A percentile compares a stretch with the other conserved stretches of the same genome.
These are phyloP conservation scores for Schizotus pectinicornis DNA, from an alignment of 2,888 invertebrate species.

Conservation along the genomic window DNA sequence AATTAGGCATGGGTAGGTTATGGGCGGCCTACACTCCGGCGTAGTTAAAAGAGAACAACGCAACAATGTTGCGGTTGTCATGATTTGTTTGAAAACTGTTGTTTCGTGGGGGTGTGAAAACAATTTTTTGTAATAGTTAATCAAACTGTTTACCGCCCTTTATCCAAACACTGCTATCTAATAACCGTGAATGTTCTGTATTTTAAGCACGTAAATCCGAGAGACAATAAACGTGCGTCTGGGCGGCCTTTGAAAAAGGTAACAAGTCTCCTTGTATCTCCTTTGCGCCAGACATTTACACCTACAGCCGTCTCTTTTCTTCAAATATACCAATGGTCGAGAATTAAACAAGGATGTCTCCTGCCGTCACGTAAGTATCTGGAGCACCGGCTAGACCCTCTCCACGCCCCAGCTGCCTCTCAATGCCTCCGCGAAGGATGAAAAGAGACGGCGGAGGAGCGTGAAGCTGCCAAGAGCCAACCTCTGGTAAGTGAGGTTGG, in stretches of 20 bases:
- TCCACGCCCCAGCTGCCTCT: conserved; percentile 15
- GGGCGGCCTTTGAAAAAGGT: conserved; percentile 48
- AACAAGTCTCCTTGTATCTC: conserved; percentile 43
- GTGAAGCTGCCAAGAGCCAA: conserved; percentile 25
- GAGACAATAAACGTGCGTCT: conserved; percentile 51
- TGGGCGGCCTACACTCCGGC: no score
- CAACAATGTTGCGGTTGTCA: no score
- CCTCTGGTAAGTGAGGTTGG: conserved; percentile 41
- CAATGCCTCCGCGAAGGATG: conserved; percentile 10
- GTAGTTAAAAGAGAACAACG: no score
- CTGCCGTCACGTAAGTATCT: conserved; percentile 37
- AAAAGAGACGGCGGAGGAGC: conserved; percentile 18
- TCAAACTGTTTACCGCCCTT: conserved; percentile 7
- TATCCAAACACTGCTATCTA: conserved; percentile 33
- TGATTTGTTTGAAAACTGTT: no score
- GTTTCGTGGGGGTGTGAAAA: no score
- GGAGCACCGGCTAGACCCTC: conserved; percentile 29
- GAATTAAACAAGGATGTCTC: conserved; percentile 46
- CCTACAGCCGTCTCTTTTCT: conserved; percentile 38
- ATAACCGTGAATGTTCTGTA: conserved; percentile 43
- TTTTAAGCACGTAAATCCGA: conserved; percentile 51
- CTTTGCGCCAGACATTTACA: conserved; percentile 39
- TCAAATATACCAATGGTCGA: conserved; percentile 35
- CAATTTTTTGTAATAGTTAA: no score
- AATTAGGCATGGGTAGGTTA: no score